These are phyloP conservation scores for Pammene aurita DNA, from an alignment of 2,888 invertebrate genomes.

Conservation along the genomic window DNA sequence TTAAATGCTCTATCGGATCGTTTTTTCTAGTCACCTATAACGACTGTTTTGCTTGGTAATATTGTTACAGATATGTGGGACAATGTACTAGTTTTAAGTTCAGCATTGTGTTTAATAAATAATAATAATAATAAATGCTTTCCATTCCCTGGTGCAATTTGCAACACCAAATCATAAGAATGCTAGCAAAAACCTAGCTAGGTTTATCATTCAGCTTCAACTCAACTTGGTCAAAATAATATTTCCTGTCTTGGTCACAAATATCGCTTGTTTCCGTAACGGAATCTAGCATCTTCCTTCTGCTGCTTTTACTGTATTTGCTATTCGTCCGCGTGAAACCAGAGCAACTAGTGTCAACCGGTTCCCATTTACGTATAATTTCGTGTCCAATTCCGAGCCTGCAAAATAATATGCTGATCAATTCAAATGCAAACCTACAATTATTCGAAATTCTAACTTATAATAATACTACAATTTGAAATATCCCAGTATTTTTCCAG, in stretches of 20 bases:
- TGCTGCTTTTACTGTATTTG: conserved; percentile 2
- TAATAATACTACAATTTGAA: too few relatives aligned
- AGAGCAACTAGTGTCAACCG: neutral
- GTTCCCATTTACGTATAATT: neutral
- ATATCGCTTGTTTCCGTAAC: conserved; percentile 4
- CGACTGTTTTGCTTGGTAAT: too few relatives aligned
- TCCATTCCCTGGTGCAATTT: too few relatives aligned
- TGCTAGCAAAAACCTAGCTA: neutral
- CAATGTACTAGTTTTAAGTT: too few relatives aligned
- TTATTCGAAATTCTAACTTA: too few relatives aligned
- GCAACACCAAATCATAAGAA: too few relatives aligned
- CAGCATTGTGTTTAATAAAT: too few relatives aligned
- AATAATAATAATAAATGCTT: too few relatives aligned
- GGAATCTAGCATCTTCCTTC: neutral
- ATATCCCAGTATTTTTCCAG: too few relatives aligned
- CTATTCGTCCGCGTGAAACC: neutral
- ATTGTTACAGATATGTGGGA: too few relatives aligned
- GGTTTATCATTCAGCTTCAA: neutral
- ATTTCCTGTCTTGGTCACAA: neutral
- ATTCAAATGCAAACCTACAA: neutral
- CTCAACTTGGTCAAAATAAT: neutral
- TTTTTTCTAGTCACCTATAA: too few relatives aligned
- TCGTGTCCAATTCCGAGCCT: neutral
- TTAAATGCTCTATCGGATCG: too few relatives aligned
- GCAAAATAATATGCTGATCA: neutral